Base-by-base conservation (phyloP, 2,113 vertebrate species). In the Sorex araneus region DNA sequence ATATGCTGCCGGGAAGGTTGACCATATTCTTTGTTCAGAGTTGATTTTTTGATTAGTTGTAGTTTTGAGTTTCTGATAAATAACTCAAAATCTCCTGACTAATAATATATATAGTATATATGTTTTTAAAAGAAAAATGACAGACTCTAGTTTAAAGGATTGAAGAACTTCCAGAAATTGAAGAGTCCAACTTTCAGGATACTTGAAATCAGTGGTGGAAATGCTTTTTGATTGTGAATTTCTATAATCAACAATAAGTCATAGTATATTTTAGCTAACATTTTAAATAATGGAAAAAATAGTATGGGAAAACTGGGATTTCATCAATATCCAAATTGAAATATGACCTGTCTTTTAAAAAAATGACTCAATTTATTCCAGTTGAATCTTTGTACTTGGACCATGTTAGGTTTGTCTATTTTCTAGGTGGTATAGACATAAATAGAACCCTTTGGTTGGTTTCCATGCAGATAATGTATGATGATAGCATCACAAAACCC, bases 401-500 rank as follows among this genome's bases (percentile, higher is more conserved):
- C 4, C 2, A 8, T 32, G 45, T 78, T 92, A 64, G 76, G 30
- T 97, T 85, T 89, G 73, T 21, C 67, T 93, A 1, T 8, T 50
- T 91, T 63, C 43, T 64, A 87, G 80, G 6, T 3, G 1, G 12
- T 9, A 70, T 11, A 45, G 87, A 88, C 54, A 66, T 54, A 75
- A 69, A 77, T 30, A 71, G 47, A 89, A 90, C 43, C 18, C 4
- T 3, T 76, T 4, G 85, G 30, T 23, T 1, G 0, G 60, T 66
- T 94, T 95, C 21, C 57, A 76, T 77, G 9, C 81, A 12, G n/a
- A 75, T 3, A 95, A 87, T 1, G 43, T 3, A 79, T 27, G 0
- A 79, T 84, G 95, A 92, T 90, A 94, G 66, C 3, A 75, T 89
- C 88, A 82, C 66, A 83, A 82, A 79, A 88, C 74, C 6, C 11